Conservation (phyloP, 1,140 invertebrate species). For the Callitettix versicolor region DNA sequence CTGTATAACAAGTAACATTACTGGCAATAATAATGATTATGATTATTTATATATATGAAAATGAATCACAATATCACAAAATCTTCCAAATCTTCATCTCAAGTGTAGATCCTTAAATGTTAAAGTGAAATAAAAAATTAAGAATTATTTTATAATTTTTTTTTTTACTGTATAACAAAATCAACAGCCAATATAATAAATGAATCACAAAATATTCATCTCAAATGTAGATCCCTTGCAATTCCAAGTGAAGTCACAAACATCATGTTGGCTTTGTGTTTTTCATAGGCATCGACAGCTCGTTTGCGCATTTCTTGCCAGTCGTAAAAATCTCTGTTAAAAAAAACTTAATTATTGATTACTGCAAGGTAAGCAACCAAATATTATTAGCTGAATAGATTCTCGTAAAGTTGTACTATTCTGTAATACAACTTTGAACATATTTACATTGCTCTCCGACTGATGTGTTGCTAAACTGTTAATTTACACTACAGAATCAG, state of each 20-base stretch:
- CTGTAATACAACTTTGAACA: background rate
- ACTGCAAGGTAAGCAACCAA: background rate
- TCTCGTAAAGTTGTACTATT: background rate
- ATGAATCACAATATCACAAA: no score
- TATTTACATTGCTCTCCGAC: background rate
- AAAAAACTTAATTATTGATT: conserved; percentile 6
- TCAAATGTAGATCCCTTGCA: conserved; percentile 63
- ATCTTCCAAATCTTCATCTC: no score
- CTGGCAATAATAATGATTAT: no score
- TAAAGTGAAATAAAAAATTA: no score
- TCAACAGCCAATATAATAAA: no score
- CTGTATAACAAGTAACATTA: no score
- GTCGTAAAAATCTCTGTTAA: conserved; percentile 60
- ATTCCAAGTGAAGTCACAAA: conserved; percentile 58
- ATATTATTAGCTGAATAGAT: background rate
- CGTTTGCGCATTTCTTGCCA: conserved; percentile 58
- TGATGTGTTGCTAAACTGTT: background rate
- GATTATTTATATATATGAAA: no score
- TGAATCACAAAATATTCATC: background rate
- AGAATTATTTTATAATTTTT: no score
- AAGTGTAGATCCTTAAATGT: no score
- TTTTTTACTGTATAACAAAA: no score
- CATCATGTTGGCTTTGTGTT: conserved; percentile 70
- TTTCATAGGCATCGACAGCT: conserved; percentile 62
- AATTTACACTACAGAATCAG: background rate